Evolutionary conservation across 2,797 vertebrate genomes (phyloP).

Genomic region (Hydrolagus colliei): DNA sequence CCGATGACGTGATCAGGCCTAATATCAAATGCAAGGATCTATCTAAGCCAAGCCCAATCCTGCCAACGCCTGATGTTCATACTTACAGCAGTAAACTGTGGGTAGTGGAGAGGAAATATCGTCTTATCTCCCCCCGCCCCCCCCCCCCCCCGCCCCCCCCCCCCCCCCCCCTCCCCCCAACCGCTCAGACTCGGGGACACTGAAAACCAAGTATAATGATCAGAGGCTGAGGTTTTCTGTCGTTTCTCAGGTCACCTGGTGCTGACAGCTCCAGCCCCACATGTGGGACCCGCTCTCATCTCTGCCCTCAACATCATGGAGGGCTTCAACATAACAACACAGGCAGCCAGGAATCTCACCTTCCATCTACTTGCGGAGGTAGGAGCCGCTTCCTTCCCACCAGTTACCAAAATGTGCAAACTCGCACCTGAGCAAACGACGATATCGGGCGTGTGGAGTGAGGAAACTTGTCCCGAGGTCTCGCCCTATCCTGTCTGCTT

Average conservation of each 20-base stretch:
- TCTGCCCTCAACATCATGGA: conserved; percentile 91
- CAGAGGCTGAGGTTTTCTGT: neutral
- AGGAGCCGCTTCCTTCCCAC: conserved; percentile 28
- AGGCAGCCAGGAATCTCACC: conserved; percentile 62
- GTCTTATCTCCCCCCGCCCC: neutral
- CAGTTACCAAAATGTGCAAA: too few relatives aligned
- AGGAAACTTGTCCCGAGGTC: too few relatives aligned
- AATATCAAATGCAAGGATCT: too few relatives aligned
- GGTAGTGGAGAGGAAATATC: too few relatives aligned
- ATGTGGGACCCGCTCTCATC: conserved; percentile 83
- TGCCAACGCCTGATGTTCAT: too few relatives aligned
- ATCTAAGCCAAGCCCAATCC: too few relatives aligned
- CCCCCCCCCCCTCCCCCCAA: neutral
- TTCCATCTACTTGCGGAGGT: conserved; percentile 92
- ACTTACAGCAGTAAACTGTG: too few relatives aligned
- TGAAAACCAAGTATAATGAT: conserved; percentile 17
- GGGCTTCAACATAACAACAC: conserved; percentile 81
- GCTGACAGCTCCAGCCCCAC: conserved; percentile 78
- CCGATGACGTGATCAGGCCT: too few relatives aligned
- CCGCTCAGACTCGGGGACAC: neutral
- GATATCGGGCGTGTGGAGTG: too few relatives aligned
- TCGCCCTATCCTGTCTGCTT: too few relatives aligned
- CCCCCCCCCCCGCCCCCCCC: too few relatives aligned
- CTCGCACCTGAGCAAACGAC: too few relatives aligned
- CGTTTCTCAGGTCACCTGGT: conserved; percentile 74